Base-by-base conservation (phyloP, 2,113 vertebrate genomes). In the Hippocampus abdominalis region DNA sequence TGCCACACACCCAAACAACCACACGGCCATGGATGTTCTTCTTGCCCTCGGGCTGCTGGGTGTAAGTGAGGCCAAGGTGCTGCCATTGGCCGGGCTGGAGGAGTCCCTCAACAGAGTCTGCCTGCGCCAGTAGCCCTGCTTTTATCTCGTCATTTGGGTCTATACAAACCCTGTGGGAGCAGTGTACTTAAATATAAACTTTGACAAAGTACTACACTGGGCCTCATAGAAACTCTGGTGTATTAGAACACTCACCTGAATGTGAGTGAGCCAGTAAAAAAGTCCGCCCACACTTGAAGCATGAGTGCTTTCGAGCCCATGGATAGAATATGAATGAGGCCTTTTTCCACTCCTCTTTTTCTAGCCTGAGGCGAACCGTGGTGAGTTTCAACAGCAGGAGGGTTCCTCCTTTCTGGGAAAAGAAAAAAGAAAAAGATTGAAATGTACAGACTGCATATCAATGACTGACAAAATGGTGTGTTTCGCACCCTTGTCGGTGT, bases 241-340 rank as follows among this genome's bases (percentile, higher is more conserved):
- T 48, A 54, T 1, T 11, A 21, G n/a, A 48, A 29, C 66, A 27
- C 67, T 85, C 93, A 98, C 97, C 97, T 95, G 92, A 99, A 98
- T 69, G 93, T 91, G 62, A 98, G 93, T 4, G 87, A 88, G 78
- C 95, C 91, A 2, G 87, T 93, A 53, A 85, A 93, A 79, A 96
- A 81, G 83, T 95, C 91, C 32, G 94, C 93, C 97, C 97, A 99
- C 80, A 98, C 91, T 92, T 99, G 97, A 69, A 99, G 93, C 95
- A 98, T 99, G 87, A 98, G 32, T 0, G 94, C 93, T 87, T 96
- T 98, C 74, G 97, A 99, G 73, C 97, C 97, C 91, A 99, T 71
- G 23, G 97, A 98, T 75, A 98, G 86, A 69, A 98, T 78, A 78
- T 99, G 97, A 80, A 96, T 69, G 27, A 93, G 95, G 64, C 91